Base-by-base conservation (phyloP, 2,113 vertebrate species). In the Pithys albifrons region DNA sequence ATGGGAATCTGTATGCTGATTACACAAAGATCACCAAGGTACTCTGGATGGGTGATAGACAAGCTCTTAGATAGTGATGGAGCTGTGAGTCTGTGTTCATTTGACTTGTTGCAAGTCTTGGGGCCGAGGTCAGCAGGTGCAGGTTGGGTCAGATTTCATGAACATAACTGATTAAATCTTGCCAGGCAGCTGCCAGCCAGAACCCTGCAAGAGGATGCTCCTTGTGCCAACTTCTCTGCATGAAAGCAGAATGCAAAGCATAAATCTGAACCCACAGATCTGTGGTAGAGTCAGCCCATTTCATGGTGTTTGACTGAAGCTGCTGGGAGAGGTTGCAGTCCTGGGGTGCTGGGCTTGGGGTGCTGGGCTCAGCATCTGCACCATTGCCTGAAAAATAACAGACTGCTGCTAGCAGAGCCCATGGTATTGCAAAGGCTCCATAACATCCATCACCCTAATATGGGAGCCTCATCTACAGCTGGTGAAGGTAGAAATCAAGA, bases 61-160 rank as follows among this genome's bases (percentile, higher is more conserved):
- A 0, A 4, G 2, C 35, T 73, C 55, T 48, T 61, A 73, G 6
- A 8, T 1, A 35, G 18, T 18, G 74, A 58, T 52, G 51, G 51
- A 52, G 70, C 54, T 83, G 29, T 0, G 1, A 73, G 54, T 39
- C 51, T 62, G 20, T 0, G 0, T 51, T 51, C 49, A 28, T 79
- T 37, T 62, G 46, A 76, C 45, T 49, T 13, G 10, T 76, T 87
- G 49, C 41, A 62, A 19, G 22, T 33, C 55, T 51, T 58, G 74
- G 23, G 71, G 24, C 61, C 72, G 71, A 95, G 93, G 90, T 95
- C 92, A 94, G 72, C 69, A 90, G 88, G 72, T 77, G 69, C 39
- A 58, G 51, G 8, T 4, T 94, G 88, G 61, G 90, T 74, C 55
- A 77, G 43, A 71, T 84, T 70, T 90, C 57, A 61, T 35, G 17